Conservation (phyloP, 2,888 invertebrate species). For the Halocaridina rubra region DNA sequence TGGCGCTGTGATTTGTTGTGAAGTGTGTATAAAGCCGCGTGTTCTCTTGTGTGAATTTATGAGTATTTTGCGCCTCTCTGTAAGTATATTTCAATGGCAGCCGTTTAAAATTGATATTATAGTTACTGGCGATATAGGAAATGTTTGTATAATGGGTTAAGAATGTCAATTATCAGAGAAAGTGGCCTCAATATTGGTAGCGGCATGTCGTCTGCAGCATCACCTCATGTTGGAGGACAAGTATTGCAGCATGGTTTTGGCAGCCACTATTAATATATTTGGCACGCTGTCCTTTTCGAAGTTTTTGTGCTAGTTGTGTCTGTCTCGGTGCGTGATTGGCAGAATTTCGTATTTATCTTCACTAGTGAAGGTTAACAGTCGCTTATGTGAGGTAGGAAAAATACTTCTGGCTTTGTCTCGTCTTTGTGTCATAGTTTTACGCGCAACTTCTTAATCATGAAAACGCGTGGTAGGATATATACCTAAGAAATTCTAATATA, state of each 20-base stretch:
- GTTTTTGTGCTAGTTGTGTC: neutral
- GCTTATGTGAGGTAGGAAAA: neutral
- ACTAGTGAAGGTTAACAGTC: neutral
- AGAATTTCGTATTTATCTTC: neutral
- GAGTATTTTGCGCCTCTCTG: constrained; percentile 19
- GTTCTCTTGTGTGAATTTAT: neutral
- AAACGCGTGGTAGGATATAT: too few relatives aligned
- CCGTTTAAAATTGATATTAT: neutral
- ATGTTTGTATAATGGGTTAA: neutral
- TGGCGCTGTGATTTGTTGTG: constrained; percentile 30
- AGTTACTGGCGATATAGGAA: neutral
- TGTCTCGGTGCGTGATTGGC: neutral
- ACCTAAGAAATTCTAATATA: too few relatives aligned
- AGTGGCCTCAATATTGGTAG: constrained; percentile 24
- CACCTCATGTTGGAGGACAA: neutral
- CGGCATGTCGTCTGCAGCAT: constrained; percentile 13
- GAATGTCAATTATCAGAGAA: neutral
- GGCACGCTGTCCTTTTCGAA: neutral
- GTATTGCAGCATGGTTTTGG: neutral
- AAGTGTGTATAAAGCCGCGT: constrained; percentile 32
- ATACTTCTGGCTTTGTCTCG: neutral
- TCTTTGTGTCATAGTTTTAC: too few relatives aligned
- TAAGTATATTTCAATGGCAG: constrained; percentile 33
- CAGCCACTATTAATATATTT: constrained; percentile 17
- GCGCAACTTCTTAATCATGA: too few relatives aligned